Evolutionary conservation across 2,113 vertebrate genomes (phyloP).

Genomic region (Numida meleagris): DNA sequence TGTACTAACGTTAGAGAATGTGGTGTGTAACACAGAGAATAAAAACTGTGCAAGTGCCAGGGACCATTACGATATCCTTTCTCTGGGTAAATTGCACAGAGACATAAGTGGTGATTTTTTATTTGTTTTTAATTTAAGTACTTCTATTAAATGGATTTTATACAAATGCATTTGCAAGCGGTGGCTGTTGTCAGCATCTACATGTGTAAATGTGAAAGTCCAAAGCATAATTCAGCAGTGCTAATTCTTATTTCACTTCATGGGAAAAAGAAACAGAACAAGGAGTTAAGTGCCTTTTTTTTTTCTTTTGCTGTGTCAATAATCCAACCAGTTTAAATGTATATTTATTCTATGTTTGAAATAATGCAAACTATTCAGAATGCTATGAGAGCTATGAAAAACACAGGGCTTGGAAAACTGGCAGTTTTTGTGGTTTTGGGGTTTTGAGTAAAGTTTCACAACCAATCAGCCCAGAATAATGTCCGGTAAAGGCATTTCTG

Average conservation of each 20-base stretch:
- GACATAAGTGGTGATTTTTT: not conserved
- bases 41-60: not conserved
- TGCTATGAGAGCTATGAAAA: constrained; percentile 78
- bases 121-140: not conserved
- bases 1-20: not conserved
- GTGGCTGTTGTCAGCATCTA: not conserved
- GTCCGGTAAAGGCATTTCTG: constrained; percentile 75
- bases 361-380: constrained; percentile 72
- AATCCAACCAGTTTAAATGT: constrained; percentile 48
- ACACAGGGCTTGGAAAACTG: constrained; percentile 78
- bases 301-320: not conserved
- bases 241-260: constrained; percentile 6
- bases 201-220: not conserved
- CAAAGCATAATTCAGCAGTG: not conserved
- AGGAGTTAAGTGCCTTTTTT: not conserved
- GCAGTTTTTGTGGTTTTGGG: constrained; percentile 85
- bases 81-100: not conserved
- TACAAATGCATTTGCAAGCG: not conserved
- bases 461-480: constrained; percentile 79
- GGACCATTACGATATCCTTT: rapidly evolving
- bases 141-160: not conserved
- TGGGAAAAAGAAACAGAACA: constrained; percentile 43
- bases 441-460: constrained; percentile 84
- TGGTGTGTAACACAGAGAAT: rapidly evolving
- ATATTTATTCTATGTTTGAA: constrained; percentile 68